Evolutionary conservation across 2,888 invertebrate genomes (phyloP), one percentile per base, ranked within the genome.

Genomic region (Eupithecia subfuscata): DNA sequence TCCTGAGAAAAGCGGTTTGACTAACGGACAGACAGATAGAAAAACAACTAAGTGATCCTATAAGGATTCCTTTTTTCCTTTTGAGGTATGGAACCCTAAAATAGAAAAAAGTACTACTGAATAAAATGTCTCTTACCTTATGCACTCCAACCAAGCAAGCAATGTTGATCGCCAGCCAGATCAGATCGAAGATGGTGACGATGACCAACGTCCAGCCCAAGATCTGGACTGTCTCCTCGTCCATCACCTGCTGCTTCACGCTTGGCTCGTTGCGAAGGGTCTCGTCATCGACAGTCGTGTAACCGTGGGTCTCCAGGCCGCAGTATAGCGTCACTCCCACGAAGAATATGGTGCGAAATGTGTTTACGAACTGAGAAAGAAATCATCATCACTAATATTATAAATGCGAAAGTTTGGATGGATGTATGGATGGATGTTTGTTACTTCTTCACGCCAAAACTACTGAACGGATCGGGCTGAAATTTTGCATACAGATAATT

Each of bases 61-160:
- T n/a, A n/a, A n/a, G n/a, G n/a, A n/a, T n/a, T n/a, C n/a, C n/a
- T n/a, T n/a, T n/a, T n/a, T n/a, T n/a, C n/a, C n/a, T n/a, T n/a
- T n/a, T n/a, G n/a, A n/a, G n/a, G n/a, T n/a, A n/a, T n/a, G n/a
- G n/a, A n/a, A n/a, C n/a, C n/a, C n/a, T n/a, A n/a, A n/a, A n/a
- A n/a, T n/a, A n/a, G n/a, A n/a, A n/a, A n/a, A n/a, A n/a, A n/a
- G n/a, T n/a, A n/a, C n/a, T n/a, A 30, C 30, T 30, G 30, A 30
- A 30, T 30, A 48, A 11, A 52, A 52, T n/a, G 9, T 52, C n/a
- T 2, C 78, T 70, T 72, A 89, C 89, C 87, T 86, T 88, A 79
- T 89, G 88, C 11, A 89, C 74, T 70, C 88, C 88, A 45, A 88
- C 85, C 52, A 89, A 80, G 76, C 88, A 88, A 40, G 85, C 85